phyloP scores from a whole-genome alignment of 2,888 invertebrate genomes.

The Cremastinae sp. region DNA sequence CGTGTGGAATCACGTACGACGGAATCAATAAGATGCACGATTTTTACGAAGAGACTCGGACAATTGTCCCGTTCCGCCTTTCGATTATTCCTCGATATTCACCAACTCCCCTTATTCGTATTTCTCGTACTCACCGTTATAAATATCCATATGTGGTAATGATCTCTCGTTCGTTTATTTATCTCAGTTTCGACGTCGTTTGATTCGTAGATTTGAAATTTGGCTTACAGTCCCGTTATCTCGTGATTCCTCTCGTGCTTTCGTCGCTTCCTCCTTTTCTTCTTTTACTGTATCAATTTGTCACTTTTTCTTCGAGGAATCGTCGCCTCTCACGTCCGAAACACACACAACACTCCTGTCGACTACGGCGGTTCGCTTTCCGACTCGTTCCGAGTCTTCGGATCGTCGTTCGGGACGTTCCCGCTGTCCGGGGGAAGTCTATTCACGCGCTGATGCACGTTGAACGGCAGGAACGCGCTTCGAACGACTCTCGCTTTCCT shows the following conservation, averaged over 20 bases:
- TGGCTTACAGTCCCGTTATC: conserved; percentile 20
- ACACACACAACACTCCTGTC: conserved; percentile 73
- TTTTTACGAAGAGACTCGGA: conserved; percentile 34
- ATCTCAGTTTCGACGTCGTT: conserved; percentile 45
- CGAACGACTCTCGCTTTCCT: conserved; percentile 6
- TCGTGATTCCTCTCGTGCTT: background rate
- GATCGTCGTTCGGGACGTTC: conserved; percentile 31
- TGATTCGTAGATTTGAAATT: conserved; percentile 21
- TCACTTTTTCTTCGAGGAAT: conserved; percentile 71
- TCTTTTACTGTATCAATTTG: conserved; percentile 69
- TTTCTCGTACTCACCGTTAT: conserved; percentile 68
- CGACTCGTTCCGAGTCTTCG: conserved; percentile 69
- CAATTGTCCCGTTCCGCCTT: conserved; percentile 19
- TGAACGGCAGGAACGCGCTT: background rate
- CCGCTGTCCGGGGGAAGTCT: conserved; percentile 19
- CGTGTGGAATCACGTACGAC: conserved; percentile 62
- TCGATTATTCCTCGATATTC: background rate
- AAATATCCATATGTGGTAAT: conserved; percentile 71
- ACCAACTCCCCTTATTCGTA: background rate
- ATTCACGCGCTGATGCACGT: background rate
- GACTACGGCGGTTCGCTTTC: conserved; percentile 65
- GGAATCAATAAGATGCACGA: conserved; percentile 71
- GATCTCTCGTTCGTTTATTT: conserved; percentile 27
- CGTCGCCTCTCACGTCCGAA: conserved; percentile 67
- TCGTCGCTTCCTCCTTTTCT: background rate